phyloP scores from a whole-genome alignment of 2,113 vertebrate genomes.

The Gyps fulvus region DNA sequence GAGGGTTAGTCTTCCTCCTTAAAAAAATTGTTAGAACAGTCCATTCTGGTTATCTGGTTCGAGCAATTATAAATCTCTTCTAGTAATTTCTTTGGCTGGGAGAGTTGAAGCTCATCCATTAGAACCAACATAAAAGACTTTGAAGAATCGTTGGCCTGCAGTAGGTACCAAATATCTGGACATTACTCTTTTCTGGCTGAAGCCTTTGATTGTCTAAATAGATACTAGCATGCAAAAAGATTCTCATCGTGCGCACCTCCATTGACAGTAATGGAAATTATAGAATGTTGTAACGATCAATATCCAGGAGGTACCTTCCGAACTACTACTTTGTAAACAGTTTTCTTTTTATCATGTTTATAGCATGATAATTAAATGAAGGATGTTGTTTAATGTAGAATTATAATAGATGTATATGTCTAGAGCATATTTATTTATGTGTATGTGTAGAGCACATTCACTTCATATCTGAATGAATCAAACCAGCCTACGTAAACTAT shows the following conservation, averaged over 20 bases:
- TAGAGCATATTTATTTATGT: neutral
- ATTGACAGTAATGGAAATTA: neutral
- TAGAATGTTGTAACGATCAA: neutral
- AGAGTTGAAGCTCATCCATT: neutral
- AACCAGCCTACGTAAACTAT: neutral
- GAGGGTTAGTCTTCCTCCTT: neutral
- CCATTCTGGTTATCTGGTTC: neutral
- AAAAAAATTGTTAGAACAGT: neutral
- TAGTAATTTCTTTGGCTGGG: neutral
- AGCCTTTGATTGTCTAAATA: neutral
- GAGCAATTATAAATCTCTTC: neutral
- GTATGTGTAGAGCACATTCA: neutral
- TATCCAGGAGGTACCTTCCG: neutral
- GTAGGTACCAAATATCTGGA: neutral
- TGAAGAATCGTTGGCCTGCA: neutral
- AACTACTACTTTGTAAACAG: neutral
- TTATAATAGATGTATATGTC: neutral
- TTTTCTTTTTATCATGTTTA: neutral
- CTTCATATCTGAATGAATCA: neutral
- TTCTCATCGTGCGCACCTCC: neutral
- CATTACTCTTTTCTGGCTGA: neutral
- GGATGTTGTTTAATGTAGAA: neutral
- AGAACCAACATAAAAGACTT: neutral
- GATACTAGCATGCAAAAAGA: neutral
- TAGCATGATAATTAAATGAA: neutral